phyloP scores from a whole-genome alignment of 2,113 vertebrate species.

The Taxidea taxus region DNA sequence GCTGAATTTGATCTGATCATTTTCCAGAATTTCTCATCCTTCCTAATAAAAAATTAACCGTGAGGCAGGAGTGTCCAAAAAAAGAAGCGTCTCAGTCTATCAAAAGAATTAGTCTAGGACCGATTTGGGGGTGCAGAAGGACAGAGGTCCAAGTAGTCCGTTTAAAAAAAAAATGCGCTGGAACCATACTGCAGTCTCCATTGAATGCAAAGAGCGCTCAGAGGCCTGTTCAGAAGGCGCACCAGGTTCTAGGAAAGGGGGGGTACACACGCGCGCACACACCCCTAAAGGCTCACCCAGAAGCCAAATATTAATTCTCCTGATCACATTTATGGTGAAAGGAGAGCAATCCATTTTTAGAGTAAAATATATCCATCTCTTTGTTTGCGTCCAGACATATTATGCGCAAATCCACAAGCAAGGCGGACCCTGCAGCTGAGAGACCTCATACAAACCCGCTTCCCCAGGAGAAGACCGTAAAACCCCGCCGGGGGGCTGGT shows the following conservation, averaged over 20 bases:
- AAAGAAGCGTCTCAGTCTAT: background rate
- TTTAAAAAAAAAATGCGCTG: background rate
- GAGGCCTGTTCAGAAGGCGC: constrained; percentile 48
- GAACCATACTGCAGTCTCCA: constrained; percentile 69
- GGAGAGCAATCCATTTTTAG: constrained; percentile 23
- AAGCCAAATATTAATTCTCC: constrained; percentile 38
- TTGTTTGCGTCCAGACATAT: constrained; percentile 66
- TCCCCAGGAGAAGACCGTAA: constrained; percentile 24
- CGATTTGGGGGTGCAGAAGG: constrained; percentile 14
- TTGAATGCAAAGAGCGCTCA: constrained; percentile 54
- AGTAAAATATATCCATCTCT: constrained; percentile 60
- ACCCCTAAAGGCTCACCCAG: constrained; percentile 23
- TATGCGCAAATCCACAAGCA: constrained; percentile 63
- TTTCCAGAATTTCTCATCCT: constrained; percentile 48
- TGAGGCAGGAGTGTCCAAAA: constrained; percentile 1
- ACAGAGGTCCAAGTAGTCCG: constrained; percentile 3
- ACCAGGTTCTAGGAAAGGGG: constrained; percentile 49
- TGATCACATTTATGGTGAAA: constrained; percentile 29
- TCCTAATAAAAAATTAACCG: constrained; percentile 23
- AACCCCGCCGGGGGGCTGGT: background rate
- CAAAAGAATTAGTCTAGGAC: constrained; percentile 26
- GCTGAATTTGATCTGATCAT: constrained; percentile 13
- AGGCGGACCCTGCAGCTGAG: constrained; percentile 31
- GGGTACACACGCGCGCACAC: background rate
- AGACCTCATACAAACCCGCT: constrained; percentile 31